Conservation (phyloP, 1,140 invertebrate species). For the Apis florea region DNA sequence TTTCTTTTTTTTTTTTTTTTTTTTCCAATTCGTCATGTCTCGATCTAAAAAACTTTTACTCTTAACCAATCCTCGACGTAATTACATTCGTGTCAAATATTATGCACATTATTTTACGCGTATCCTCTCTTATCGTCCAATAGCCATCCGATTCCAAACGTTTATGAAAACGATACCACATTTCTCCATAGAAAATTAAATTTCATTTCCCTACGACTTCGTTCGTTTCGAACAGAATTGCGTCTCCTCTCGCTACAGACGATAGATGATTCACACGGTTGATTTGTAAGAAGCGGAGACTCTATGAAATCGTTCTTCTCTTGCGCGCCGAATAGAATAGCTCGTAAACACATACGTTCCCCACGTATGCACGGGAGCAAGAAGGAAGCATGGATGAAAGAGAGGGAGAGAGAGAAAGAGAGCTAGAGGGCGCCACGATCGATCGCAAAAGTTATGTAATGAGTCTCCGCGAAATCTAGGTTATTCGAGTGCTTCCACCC, state of each 20-base stretch:
- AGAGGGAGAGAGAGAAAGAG: too few relatives aligned
- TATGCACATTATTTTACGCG: too few relatives aligned
- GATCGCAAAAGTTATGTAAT: constrained; percentile 65
- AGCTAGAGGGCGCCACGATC: constrained; percentile 41
- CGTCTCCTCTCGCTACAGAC: background rate
- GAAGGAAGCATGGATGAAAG: background rate
- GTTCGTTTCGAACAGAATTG: constrained; percentile 1
- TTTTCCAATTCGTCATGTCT: too few relatives aligned
- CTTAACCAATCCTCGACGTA: too few relatives aligned
- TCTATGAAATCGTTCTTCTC: constrained; percentile 46
- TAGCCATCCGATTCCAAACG: too few relatives aligned
- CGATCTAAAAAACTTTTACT: too few relatives aligned
- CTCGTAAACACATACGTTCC: background rate
- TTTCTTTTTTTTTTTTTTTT: too few relatives aligned
- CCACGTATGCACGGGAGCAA: constrained; percentile 34
- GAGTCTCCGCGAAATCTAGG: constrained; percentile 61
- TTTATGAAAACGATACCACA: too few relatives aligned
- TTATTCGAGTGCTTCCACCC: constrained; percentile 55
- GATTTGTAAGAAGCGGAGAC: constrained; percentile 22
- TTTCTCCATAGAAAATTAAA: too few relatives aligned
- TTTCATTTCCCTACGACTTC: too few relatives aligned
- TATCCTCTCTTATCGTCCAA: too few relatives aligned
- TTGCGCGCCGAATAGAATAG: constrained; percentile 45
- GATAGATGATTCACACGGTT: background rate
- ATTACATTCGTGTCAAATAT: too few relatives aligned